Percentiles rank a stretch among this genome's conserved stretches.
Evolutionary conservation across 1,140 invertebrate species (phyloP).

Genomic region (Caenorhabditis tropicalis): DNA sequence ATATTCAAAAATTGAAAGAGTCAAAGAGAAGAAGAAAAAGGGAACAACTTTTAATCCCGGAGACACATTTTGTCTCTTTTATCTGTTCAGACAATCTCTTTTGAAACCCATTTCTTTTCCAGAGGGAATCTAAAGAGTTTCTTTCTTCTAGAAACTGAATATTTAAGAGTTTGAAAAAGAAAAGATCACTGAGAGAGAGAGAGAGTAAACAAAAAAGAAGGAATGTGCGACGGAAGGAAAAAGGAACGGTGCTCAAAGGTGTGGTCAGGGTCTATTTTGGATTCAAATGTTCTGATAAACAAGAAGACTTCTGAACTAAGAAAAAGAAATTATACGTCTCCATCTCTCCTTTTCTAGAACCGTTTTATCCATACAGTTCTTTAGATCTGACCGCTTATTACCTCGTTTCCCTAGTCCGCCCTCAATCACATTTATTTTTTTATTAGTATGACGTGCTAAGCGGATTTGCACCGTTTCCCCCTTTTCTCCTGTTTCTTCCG

Average conservation of each 20-base stretch:
- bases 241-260: too few relatives aligned
- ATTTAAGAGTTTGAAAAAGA: background rate
- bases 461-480: constrained; percentile 7
- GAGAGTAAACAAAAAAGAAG: background rate
- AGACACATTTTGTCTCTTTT: background rate
- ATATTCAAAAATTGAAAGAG: constrained; percentile 29
- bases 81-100: constrained; percentile 15
- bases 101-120: background rate
- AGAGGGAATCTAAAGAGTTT: background rate
- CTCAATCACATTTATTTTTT: background rate
- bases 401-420: background rate
- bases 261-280: too few relatives aligned
- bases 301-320: too few relatives aligned
- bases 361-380: background rate
- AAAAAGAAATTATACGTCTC: too few relatives aligned
- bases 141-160: background rate
- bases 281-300: too few relatives aligned
- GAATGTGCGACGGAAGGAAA: background rate
- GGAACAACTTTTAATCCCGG: constrained; percentile 6
- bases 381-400: constrained; percentile 19
- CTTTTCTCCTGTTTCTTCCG: background rate
- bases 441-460: constrained; percentile 22
- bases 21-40: background rate
- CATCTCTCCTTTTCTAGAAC: background rate
- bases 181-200: background rate